Evolutionary conservation across 2,888 invertebrate genomes (phyloP), one percentile per base, ranked within the genome.

Genomic region (Drosophila percnosoma): DNA sequence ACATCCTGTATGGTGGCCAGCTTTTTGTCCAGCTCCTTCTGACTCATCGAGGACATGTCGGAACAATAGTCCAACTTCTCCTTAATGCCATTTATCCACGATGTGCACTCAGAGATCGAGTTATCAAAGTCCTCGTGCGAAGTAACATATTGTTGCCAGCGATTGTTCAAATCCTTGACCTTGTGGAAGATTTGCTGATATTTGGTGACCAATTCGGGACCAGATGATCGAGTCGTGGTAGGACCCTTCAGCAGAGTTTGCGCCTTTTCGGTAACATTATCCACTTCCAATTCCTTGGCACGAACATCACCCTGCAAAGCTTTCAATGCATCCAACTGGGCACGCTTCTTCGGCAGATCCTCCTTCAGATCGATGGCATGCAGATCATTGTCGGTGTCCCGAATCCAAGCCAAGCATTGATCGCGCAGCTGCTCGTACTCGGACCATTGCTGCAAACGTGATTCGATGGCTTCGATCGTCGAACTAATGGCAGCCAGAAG

Each of bases 91-190:
- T 96, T 96, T 34, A 99, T 94, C 98, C 98, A 98, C 71, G 96
- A 95, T 6, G 95, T 95, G 73, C 97, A 97, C 87, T 97, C 97
- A 0, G 96, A 95, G 0, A 97, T 94, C 87, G 96, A 96, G 75
- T 95, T 96, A 61, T 97, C 96, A 88, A 98, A 98, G 87, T 98
- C 97, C 93, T 97, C 97, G 91, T 98, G 98, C 34, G 96, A 96
- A 52, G 95, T 95, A 0, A 97, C 98, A 91, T 98, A 98, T 77
- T 97, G 97, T 89, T 98, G 97, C 99, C 99, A 99, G 83, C 97
- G 96, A 60, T 95, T 95, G 33, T 97, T 97, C 31, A 98, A 93
- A 89, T 99, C 98, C 94, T 98, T 99, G 1, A 98, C 97, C 92
- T 97, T 97, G 83, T 96, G 96, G 62, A 97, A 96, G 42, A 99